Evolutionary conservation across 2,797 vertebrate genomes (phyloP).

Genomic region (Enteromius trimaculatus): DNA sequence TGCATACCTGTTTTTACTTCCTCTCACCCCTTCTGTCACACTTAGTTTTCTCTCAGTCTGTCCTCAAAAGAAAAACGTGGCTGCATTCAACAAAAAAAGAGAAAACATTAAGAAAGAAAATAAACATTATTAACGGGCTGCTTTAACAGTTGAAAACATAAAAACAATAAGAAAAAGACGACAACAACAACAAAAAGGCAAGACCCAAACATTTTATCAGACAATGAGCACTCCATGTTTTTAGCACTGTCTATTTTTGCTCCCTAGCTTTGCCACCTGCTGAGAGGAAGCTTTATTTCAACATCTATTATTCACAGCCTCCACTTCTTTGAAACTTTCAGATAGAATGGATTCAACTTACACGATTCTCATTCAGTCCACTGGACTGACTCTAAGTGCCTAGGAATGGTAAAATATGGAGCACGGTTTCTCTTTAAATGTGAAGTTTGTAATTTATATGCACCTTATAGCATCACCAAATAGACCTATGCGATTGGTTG

Average conservation of each 20-base stretch:
- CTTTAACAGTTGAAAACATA: not conserved
- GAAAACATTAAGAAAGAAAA: not conserved
- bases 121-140: conserved; percentile 6
- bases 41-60: conserved; percentile 12
- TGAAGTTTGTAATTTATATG: not conserved
- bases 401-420: not conserved
- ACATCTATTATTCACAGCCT: conserved; percentile 73
- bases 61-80: not conserved
- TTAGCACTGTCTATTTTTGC: conserved; percentile 66
- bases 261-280: conserved; percentile 66
- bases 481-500: not conserved
- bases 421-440: not conserved
- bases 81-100: not conserved
- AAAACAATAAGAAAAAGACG: not conserved
- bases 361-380: conserved; percentile 55
- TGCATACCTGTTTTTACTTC: not conserved
- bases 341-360: conserved; percentile 56
- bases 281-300: conserved; percentile 63
- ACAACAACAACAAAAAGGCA: not conserved
- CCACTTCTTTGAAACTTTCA: conserved; percentile 65
- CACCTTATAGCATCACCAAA: not conserved
- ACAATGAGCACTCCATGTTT: conserved; percentile 56
- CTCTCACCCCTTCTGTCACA: not conserved
- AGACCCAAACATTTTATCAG: conserved; percentile 31
- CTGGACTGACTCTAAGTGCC: conserved; percentile 6